Conservation (phyloP, 2,113 vertebrate genomes). For the Eleginops maclovinus region DNA sequence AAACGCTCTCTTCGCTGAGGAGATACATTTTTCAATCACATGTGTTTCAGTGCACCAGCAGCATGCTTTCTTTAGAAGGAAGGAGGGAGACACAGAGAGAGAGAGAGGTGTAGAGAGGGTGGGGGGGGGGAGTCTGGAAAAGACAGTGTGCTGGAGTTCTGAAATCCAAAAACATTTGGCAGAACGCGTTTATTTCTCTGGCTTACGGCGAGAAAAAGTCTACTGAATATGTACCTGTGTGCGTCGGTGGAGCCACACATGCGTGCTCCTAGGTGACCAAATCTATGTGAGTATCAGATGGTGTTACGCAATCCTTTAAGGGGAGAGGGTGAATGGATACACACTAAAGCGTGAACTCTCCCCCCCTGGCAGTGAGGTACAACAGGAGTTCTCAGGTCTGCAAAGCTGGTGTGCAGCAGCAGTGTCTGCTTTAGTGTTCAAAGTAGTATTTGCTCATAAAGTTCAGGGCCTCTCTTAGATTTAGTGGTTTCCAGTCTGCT, state of each 20-base stretch:
- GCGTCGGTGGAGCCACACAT: slow-evolving; percentile 29
- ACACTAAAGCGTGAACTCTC: slow-evolving; percentile 49
- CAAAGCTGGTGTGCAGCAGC: slow-evolving; percentile 22
- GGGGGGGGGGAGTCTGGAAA: slow-evolving; percentile 73
- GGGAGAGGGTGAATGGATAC: slow-evolving; percentile 39
- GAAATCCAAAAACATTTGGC: slow-evolving; percentile 79
- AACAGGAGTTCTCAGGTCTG: slow-evolving; percentile 14
- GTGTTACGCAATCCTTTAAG: slow-evolving; percentile 48
- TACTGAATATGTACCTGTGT: slow-evolving; percentile 53
- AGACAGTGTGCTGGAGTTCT: slow-evolving; percentile 69
- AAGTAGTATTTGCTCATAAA: slow-evolving; percentile 41
- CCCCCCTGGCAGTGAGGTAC: slow-evolving; percentile 4
- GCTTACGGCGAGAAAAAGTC: slow-evolving; percentile 46
- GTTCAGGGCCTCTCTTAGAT: slow-evolving; percentile 34
- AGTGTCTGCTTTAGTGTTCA: slow-evolving; percentile 41
- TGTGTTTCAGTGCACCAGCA: slow-evolving; percentile 59
- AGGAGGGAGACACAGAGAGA: slow-evolving; percentile 45
- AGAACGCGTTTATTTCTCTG: slow-evolving; percentile 60
- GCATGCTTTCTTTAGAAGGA: slow-evolving; percentile 32
- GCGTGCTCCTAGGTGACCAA: slow-evolving; percentile 43
- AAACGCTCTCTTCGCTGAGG: slow-evolving; percentile 26
- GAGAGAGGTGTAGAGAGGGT: slow-evolving; percentile 61
- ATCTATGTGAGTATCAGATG: slow-evolving; percentile 32
- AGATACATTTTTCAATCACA: slow-evolving; percentile 64
- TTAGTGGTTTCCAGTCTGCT: slow-evolving; percentile 53